These are phyloP conservation scores for Ips typographus DNA, from an alignment of 1,140 invertebrate species.

Conservation along the genomic window DNA sequence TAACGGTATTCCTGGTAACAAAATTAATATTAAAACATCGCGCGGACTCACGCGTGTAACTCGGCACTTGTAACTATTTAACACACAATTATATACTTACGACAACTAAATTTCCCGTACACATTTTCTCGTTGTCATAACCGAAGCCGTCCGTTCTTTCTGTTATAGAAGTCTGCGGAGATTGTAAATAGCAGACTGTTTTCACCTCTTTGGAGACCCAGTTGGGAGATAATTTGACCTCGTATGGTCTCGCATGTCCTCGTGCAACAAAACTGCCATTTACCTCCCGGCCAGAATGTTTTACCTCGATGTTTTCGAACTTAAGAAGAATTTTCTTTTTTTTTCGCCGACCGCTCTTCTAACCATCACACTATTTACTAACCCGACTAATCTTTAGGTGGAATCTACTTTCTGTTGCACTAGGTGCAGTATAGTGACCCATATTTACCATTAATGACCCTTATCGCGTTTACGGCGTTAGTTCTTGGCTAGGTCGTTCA, in stretches of 20 bases:
- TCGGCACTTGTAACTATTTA: constrained; percentile 18
- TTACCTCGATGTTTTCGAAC: background rate
- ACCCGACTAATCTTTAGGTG: too few species aligned
- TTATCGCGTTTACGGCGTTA: constrained; percentile 3
- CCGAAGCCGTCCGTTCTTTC: constrained; percentile 21
- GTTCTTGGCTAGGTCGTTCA: background rate
- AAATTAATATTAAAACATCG: constrained; percentile 32
- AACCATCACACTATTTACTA: too few species aligned
- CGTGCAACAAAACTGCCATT: constrained; percentile 34
- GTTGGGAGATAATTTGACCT: constrained; percentile 41
- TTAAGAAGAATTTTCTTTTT: background rate
- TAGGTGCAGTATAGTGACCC: background rate
- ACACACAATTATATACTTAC: constrained; percentile 28
- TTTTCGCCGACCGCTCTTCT: too few species aligned
- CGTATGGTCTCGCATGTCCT: constrained; percentile 39
- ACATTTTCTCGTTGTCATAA: constrained; percentile 21
- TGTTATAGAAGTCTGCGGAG: constrained; percentile 35
- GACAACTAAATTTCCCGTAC: constrained; percentile 35
- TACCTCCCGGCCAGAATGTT: constrained; percentile 14
- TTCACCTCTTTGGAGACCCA: constrained; percentile 40
- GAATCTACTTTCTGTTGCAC: background rate
- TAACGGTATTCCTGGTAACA: constrained; percentile 29
- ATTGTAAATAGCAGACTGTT: constrained; percentile 40
- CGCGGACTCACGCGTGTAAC: constrained; percentile 26
- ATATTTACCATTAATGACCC: constrained; percentile 8